phyloP scores from a whole-genome alignment of 2,888 invertebrate species.

The Congeria kusceri region DNA sequence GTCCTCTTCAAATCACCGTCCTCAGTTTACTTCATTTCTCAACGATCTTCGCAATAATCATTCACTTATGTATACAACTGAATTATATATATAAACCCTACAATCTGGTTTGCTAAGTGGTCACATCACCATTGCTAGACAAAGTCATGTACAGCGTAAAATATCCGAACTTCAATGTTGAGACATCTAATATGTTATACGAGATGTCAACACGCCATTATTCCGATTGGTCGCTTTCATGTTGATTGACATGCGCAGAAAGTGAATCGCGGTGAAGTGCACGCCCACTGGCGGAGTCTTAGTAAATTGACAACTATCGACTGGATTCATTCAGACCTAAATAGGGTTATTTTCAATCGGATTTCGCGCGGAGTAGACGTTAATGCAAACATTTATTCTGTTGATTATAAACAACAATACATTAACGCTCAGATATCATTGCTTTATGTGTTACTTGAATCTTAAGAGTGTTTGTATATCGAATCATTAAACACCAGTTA shows the following conservation, averaged over 20 bases:
- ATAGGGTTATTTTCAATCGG: conserved; percentile 1
- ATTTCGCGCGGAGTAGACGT: neutral
- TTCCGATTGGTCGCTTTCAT: conserved; percentile 72
- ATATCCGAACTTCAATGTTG: conserved; percentile 69
- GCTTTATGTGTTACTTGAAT: no score
- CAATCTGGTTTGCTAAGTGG: conserved; percentile 75
- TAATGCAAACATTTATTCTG: conserved; percentile 2
- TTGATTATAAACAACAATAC: neutral
- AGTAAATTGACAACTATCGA: neutral
- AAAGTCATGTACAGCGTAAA: conserved; percentile 87
- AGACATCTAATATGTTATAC: conserved; percentile 78
- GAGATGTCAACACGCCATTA: conserved; percentile 64
- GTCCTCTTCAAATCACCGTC: conserved; percentile 27
- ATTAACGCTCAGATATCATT: neutral
- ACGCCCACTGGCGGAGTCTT: conserved; percentile 18
- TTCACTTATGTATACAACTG: conserved; percentile 60
- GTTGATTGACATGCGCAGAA: conserved; percentile 80
- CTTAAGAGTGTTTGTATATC: no score
- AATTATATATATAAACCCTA: conserved; percentile 33
- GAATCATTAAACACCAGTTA: no score
- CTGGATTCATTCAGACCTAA: neutral
- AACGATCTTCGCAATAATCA: conserved; percentile 46
- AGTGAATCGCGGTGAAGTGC: conserved; percentile 20
- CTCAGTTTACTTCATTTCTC: conserved; percentile 55
- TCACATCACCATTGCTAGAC: conserved; percentile 86